A percentile compares a stretch with the other conserved stretches of the same genome.
phyloP scores from a whole-genome alignment of 2,113 vertebrate genomes.

The Engystomops pustulosus region DNA sequence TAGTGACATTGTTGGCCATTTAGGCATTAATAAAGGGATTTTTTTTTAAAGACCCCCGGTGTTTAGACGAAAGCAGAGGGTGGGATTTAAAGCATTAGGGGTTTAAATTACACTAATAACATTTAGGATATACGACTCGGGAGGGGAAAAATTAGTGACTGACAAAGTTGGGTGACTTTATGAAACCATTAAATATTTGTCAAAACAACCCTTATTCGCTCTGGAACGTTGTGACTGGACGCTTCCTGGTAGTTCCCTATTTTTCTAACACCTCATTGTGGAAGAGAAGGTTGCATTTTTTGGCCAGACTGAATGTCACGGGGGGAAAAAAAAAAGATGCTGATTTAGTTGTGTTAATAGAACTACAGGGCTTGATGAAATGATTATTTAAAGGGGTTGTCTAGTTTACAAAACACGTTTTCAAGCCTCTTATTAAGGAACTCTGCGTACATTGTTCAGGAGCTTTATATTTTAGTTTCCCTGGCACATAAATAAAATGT shows the following conservation, averaged over 20 bases:
- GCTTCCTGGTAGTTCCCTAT: constrained; percentile 8
- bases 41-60: constrained; percentile 42
- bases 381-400: not conserved
- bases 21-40: constrained; percentile 44
- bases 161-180: constrained; percentile 22
- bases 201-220: constrained; percentile 30
- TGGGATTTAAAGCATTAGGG: constrained; percentile 53
- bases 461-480: too few relatives aligned
- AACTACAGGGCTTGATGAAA: not conserved
- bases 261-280: constrained; percentile 38
- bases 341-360: not conserved
- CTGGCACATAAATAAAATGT: too few relatives aligned
- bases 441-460: too few relatives aligned
- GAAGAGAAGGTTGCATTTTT: not conserved
- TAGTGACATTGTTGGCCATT: constrained; percentile 50
- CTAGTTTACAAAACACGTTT: not conserved
- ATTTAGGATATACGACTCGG: constrained; percentile 44
- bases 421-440: too few relatives aligned
- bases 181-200: constrained; percentile 47
- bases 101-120: constrained; percentile 58
- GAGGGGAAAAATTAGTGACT: constrained; percentile 50
- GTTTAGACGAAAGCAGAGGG: constrained; percentile 42
- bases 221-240: not conserved
- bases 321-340: not conserved
- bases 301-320: not conserved